Evolutionary conservation across 2,888 invertebrate genomes (phyloP), one percentile per base, ranked within the genome.

Genomic region (Drosophila neonasuta): DNA sequence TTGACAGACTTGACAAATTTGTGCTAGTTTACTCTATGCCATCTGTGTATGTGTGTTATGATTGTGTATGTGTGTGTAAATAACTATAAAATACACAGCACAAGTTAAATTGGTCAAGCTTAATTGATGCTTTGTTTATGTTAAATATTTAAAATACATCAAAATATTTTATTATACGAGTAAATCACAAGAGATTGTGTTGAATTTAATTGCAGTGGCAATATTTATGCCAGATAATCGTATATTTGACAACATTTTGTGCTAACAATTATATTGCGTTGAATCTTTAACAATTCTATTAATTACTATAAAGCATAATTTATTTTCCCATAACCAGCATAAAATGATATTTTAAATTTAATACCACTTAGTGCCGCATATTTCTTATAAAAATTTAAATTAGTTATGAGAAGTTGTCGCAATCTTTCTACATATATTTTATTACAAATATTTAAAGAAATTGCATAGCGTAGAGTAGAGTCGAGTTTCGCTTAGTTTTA

Each of bases 1-100:
- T 73, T 79, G 70, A 71, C 79, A 76, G 68, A 80, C 71, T 63
- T 68, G 82, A 79, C 76, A 82, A 79, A 79, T 85, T 73, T 77
- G 70, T 67, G 67, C 70, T 70, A 69, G 80, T 56, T 63, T 51
- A 54, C 36, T 57, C 30, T 62, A 42, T 68, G 63, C n/a, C 36
- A 32, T 50, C 24, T 64, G 39, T 36, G 34, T 51, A 17, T n/a
- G 30, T 50, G 36, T 36, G 39, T 57, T 48, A 24, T 48, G 36
- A 17, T 39, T 57, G 24, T 51, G 55, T 59, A 60, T 71, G 51
- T 48, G 49, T 60, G 57, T 55, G 45, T 66, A 70, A 54, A 54
- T 68, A 68, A 56, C 58, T 61, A 68, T 50, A 55, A 66, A 50
- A 70, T 51, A 29, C 60, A 74, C 54, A 68, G 24, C 54, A 63